These are phyloP conservation scores for Champsocephalus gunnari DNA, from an alignment of 2,797 vertebrate genomes.

Conservation along the genomic window DNA sequence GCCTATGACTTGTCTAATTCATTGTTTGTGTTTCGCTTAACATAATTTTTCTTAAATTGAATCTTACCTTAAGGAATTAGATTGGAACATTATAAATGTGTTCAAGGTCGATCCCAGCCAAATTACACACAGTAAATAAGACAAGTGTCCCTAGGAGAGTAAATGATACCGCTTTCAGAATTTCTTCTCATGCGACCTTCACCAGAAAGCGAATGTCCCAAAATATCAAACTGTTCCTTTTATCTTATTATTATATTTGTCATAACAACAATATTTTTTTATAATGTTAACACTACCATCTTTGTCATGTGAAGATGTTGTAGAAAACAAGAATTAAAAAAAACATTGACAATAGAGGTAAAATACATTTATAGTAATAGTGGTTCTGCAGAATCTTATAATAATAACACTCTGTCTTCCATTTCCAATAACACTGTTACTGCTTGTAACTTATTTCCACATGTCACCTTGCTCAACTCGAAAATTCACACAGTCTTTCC, in stretches of 20 bases:
- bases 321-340: too few relatives aligned
- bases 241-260: neutral
- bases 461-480: constrained; percentile 5
- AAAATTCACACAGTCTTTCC: neutral
- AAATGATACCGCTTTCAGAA: neutral
- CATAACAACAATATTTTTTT: neutral
- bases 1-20: neutral
- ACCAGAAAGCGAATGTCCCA: too few relatives aligned
- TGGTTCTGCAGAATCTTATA: too few relatives aligned
- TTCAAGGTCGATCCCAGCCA: neutral
- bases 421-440: constrained; percentile 11
- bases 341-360: too few relatives aligned
- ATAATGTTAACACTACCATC: too few relatives aligned
- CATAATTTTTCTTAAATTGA: neutral
- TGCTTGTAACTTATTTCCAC: constrained; percentile 16
- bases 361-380: too few relatives aligned
- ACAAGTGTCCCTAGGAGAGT: neutral
- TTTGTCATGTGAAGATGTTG: too few relatives aligned
- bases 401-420: neutral
- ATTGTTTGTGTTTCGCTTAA: constrained; percentile 19
- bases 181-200: neutral
- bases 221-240: neutral
- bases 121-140: neutral
- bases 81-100: constrained; percentile 10
- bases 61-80: neutral